Evolutionary conservation across 2,888 invertebrate genomes (phyloP), one percentile per base, ranked within the genome.

Genomic region (Brachyptera putata): DNA sequence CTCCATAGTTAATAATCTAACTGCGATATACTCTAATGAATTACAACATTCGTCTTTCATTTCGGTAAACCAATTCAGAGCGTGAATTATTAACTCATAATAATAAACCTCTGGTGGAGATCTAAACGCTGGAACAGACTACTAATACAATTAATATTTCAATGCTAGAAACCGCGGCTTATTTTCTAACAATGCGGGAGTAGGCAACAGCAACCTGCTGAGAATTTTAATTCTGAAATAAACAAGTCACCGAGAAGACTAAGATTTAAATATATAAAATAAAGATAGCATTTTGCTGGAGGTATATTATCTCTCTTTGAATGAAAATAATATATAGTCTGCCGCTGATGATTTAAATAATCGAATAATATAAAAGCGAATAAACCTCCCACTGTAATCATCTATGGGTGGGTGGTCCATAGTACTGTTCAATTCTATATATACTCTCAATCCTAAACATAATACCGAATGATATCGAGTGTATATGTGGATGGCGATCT

Each of bases 331-430:
- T 3, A 22, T 46, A 22, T 21, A 46, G 22, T 18, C 46, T n/a
- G 46, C 46, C 46, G 41, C 41, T 21, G 46, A 46, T 46, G 53
- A 34, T 53, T 53, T 53, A 34, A 53, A 53, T 53, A 50, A 50
- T 50, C 49, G 49, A 50, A 50, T 50, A 53, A 53, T 53, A 53
- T 30, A 30, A 53, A n/a, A 43, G 43, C 43, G 43, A 43, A 43
- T 4, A 18, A 53, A 18, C 53, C 53, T 53, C 53, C 53, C 53
- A 53, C 53, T 30, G 34, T 34, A 53, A 53, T 53, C 53, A 53
- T 18, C 53, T 18, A 36, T 34, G 53, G 36, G 53, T 53, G 53
- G 53, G 53, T 53, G 53, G 53, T 53, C 53, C 21, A 43, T 43
- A 18, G 43, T 7, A 24, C 46, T 46, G 46, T 21, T n/a, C n/a